Evolutionary conservation across 1,140 invertebrate genomes (phyloP), one percentile per base, ranked within the genome.

Genomic region (Drosophila repleta): DNA sequence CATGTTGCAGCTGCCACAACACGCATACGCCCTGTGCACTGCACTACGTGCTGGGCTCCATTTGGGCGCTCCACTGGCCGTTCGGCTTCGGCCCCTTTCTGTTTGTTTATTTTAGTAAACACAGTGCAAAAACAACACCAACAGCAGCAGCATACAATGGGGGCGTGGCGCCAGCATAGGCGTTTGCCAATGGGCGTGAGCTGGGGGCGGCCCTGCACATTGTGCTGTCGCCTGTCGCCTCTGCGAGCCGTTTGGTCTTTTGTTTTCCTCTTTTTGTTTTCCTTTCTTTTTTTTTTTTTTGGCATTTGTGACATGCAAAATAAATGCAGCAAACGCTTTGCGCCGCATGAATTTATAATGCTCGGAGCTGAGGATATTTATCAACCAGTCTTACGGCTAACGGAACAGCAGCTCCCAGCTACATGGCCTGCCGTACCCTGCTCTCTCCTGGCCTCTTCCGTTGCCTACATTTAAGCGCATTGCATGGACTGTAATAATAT

Each of bases 71-170:
- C 70, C 53, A 66, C 60, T 78, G 51, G 8, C 58, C 41, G 39
- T 18, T 57, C 39, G 15, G 24, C 45, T 32, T 41, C 48, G 17
- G 15, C 39, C 15, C 57, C 17, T 26, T 43, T 46, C 32, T 74
- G 58, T 57, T 64, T 76, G 71, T 60, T 76, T 76, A 76, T 76
- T 76, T 76, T 76, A 49, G 71, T 76, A 74, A 69, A 65, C 70
- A 74, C 49, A 61, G 41, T 49, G 32, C 41, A 58, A 39, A 11
- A 64, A 53, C 58, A 74, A 57, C 17, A 56, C n/a, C 51, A 51
- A 18, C 43, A 21, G 37, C 41, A 46, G 11, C 49, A 39, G 32
- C 37, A 21, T 17, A 58, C 15, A 48, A 49, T 37, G 5, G 32
- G 13, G 15, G 43, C 10, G 37, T 43, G 17, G 52, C 39, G 51